Base-by-base conservation (phyloP, 2,888 invertebrate species). In the Hirudinaria manillensis region DNA sequence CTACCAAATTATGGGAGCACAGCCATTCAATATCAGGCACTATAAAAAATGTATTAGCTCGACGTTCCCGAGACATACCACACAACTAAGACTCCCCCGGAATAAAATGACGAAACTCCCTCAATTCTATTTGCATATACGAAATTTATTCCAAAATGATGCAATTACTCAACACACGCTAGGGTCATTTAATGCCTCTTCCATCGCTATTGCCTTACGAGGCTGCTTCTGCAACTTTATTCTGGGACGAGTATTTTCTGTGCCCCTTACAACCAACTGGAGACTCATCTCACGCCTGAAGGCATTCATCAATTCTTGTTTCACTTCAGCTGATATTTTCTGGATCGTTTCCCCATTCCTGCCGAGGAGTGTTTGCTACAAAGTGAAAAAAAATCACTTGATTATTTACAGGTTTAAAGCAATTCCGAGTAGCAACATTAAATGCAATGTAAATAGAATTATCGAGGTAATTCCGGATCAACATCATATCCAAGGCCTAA, bases 241-340 rank as follows among this genome's bases (percentile, higher is more conserved):
- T n/a, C 24, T 19, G 29, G 55, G 32, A n/a, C 2, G 19, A 27
- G 53, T 65, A 19, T 73, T 56, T n/a, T 61, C 32, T 6, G 55
- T 73, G 32, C 73, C 72, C 61, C 76, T 77, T 24, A 85, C 84
- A 4, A 83, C 81, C 24, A 88, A 76, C 77, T 84, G 85, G 7
- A 88, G 81, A 79, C 87, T 86, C 13, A 90, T 87, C 38, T 88
- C 87, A 83, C 89, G 89, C 72, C 89, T 88, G 81, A 91, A 91
- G 72, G 89, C 86, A 80, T 90, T 89, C 38, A 89, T 87, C 77
- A 92, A 84, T 81, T 89, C 89, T 75, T 88, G 88, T 80, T 89
- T 89, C 0, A 89, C 88, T 75, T 88, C 87, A 13, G 88, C 88
- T 6, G 90, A 90, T 27, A 95, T 91, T 83, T 89, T 89, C 74